Evolutionary conservation across 2,888 invertebrate species (phyloP).

Genomic region (Calephelis perditalis): DNA sequence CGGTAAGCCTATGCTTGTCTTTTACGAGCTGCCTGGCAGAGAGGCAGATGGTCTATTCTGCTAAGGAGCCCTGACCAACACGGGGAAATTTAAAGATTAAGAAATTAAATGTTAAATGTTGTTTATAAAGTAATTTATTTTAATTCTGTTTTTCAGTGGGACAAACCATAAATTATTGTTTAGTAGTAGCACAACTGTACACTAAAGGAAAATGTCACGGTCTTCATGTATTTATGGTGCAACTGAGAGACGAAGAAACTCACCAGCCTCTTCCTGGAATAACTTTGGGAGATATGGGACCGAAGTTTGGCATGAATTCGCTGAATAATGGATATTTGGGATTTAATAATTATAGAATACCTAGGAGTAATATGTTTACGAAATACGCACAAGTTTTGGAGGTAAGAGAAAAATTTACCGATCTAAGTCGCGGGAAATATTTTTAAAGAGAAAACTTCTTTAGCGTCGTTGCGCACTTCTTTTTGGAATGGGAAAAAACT

Average conservation of each 20-base stretch:
- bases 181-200: conserved; percentile 93
- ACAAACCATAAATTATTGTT: conserved; percentile 93
- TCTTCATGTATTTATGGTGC: conserved; percentile 94
- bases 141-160: conserved; percentile 82
- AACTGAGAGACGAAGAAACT: conserved; percentile 91
- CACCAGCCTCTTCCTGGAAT: conserved; percentile 92
- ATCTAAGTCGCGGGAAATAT: too few relatives aligned
- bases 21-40: too few relatives aligned
- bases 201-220: conserved; percentile 90
- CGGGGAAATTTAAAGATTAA: too few relatives aligned
- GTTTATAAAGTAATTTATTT: too few relatives aligned
- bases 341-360: conserved; percentile 91
- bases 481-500: too few relatives aligned
- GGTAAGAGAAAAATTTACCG: conserved; percentile 41
- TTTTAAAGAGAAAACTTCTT: too few relatives aligned
- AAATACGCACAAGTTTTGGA: conserved; percentile 90
- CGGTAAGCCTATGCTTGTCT: too few relatives aligned
- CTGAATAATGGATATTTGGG: conserved; percentile 96
- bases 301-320: conserved; percentile 92
- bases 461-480: too few relatives aligned
- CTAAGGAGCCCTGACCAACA: too few relatives aligned
- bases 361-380: conserved; percentile 94
- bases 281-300: conserved; percentile 95
- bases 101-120: too few relatives aligned
- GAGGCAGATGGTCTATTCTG: too few relatives aligned